These are phyloP conservation scores for Megaceryle maxima DNA, from an alignment of 2,113 vertebrate species.

Conservation along the genomic window DNA sequence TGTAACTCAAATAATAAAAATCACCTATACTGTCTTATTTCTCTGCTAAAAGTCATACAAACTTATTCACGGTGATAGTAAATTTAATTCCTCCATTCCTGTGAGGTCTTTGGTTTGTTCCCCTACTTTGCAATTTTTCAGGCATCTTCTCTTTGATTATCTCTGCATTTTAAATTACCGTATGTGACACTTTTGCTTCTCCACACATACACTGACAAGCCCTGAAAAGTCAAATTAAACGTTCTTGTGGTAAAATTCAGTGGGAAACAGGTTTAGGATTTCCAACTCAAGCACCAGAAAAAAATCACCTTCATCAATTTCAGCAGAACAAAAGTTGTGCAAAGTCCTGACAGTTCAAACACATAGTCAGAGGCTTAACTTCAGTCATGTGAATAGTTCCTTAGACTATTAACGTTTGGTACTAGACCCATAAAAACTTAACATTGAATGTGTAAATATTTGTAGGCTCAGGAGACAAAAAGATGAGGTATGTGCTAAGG, in stretches of 20 bases:
- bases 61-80: background rate
- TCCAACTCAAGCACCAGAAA: background rate
- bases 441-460: constrained; percentile 54
- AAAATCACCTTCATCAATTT: background rate
- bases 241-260: background rate
- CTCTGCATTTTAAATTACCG: background rate
- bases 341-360: constrained; percentile 34
- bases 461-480: constrained; percentile 36
- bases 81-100: background rate
- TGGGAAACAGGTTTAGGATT: constrained; percentile 12
- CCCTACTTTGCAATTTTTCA: background rate
- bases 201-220: background rate
- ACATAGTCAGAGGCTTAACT: constrained; percentile 9
- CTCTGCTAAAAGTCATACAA: background rate
- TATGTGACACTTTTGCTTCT: background rate
- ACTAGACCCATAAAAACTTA: constrained; percentile 9
- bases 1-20: background rate
- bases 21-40: background rate
- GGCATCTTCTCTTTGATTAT: background rate
- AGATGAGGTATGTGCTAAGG: constrained; percentile 38
- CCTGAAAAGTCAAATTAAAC: background rate
- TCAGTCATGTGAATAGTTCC: constrained; percentile 15
- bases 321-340: constrained; percentile 32
- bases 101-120: background rate
- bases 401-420: constrained; percentile 29